These are phyloP conservation scores for Rhabdomys dilectus DNA, from an alignment of 2,113 vertebrate genomes.

Conservation along the genomic window DNA sequence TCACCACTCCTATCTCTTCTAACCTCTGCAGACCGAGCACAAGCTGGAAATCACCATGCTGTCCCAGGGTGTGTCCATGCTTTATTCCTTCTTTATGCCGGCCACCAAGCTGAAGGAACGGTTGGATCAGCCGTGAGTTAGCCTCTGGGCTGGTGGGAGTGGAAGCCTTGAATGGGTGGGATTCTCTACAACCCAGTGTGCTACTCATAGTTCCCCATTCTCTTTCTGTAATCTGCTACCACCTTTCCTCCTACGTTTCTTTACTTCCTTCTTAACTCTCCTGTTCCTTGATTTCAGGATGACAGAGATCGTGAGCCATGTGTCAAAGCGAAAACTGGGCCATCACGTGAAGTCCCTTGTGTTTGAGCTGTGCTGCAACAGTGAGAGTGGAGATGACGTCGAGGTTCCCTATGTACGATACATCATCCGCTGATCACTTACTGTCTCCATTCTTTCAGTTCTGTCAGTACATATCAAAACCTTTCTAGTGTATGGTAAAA, in stretches of 20 bases:
- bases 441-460: too few species aligned
- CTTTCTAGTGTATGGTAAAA: too few species aligned
- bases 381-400: slow-evolving; percentile 91
- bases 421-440: slow-evolving; percentile 89
- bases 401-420: slow-evolving; percentile 95
- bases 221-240: too few species aligned
- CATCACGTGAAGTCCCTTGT: slow-evolving; percentile 93
- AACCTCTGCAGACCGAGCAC: neutral
- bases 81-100: slow-evolving; percentile 93
- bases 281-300: slow-evolving; percentile 73
- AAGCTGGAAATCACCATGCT: neutral
- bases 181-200: too few species aligned
- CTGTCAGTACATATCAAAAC: too few species aligned
- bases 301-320: slow-evolving; percentile 94
- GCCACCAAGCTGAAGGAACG: slow-evolving; percentile 94
- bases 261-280: too few species aligned
- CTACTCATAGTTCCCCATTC: too few species aligned
- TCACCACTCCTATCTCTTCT: too few species aligned
- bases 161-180: too few species aligned
- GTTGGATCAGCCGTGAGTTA: slow-evolving; percentile 88
- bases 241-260: too few species aligned
- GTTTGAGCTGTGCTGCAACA: slow-evolving; percentile 95
- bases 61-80: neutral
- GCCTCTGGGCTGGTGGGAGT: too few species aligned
- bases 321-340: slow-evolving; percentile 95